Base-by-base conservation (phyloP, 2,797 vertebrate genomes). In the Rallus crepitans region DNA sequence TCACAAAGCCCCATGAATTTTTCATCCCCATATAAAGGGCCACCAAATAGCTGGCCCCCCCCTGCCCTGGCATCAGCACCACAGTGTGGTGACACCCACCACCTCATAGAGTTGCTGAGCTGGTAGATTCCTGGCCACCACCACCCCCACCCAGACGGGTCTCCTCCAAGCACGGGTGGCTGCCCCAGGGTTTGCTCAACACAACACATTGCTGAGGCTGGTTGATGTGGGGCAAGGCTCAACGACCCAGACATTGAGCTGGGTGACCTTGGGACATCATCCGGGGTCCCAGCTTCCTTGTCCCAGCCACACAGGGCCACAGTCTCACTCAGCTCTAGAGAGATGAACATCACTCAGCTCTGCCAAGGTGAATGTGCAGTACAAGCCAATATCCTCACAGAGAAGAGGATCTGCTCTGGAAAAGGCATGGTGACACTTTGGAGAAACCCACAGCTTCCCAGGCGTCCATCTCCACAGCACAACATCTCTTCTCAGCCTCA, bases 241-340 rank as follows among this genome's bases (percentile, higher is more conserved):
- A 82, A 79, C 17, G 16, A 40, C 8, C 28, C 76, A 61, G 28
- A n/a, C 76, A 11, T 14, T 73, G 48, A 76, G 39, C 28, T 56
- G 24, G 37, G 13, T 82, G 59, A 79, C 59, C 31, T 9, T 50
- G 25, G 40, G 68, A 75, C 53, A 81, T 23, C 27, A 65, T 65
- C 13, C 0, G 0, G 11, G 33, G 37, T 53, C 50, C 25, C 4
- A 30, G 45, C 2, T 3, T 35, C 80, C 50, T 45, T 35, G 45
- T 39, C 55, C 47, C 77, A 69, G 55, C 8, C 53, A 78, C 40
- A 31, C 4, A 70, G 0, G 1, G 18, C 27, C 47, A 55, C 31
- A 20, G 0, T 15, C 39, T 50, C 14, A 11, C 57, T 72, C 81
- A 65, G 2, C 42, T 28, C 52, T 52, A 30, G 17, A 42, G 14